Evolutionary conservation across 2,888 invertebrate species (phyloP), one percentile per base, ranked within the genome.

Genomic region (Luperina nickerlii): DNA sequence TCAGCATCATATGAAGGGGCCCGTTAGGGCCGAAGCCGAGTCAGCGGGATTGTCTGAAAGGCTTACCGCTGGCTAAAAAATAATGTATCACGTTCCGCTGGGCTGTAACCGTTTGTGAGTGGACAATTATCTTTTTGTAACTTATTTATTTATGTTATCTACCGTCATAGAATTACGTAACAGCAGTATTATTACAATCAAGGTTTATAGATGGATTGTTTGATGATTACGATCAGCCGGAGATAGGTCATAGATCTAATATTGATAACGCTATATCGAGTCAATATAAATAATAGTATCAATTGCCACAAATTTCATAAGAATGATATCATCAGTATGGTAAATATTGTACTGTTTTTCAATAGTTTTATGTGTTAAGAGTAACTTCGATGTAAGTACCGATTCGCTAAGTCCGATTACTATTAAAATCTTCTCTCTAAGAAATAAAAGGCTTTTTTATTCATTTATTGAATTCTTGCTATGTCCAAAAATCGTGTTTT

Each of bases 191-290:
- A 54, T 54, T 60, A 60, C n/a, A 62, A 15, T 85, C 86, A 85
- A 71, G 74, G 74, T 81, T 62, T 71, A 73, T 38, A 27, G 74
- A n/a, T 60, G 9, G 13, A 57, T 62, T 70, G 65, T 81, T 81
- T 81, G 84, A 81, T 69, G 84, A 85, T 82, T 69, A 18, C n/a
- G 38, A 82, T 82, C 85, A 63, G 48, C 71, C 60, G 62, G 81
- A 74, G 73, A 60, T 76, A 48, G 48, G 67, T 78, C 54, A 77
- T 48, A 69, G 79, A 82, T 81, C 74, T 67, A 71, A 1, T 3
- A 11, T 74, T 67, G 65, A 81, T 85, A 81, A 74, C 20, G 48
- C 42, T n/a, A 70, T 11, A 62, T 83, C 27, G 51, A 83, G 24
- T 42, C 62, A 62, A 68, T 78, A 83, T 62, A 76, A 83, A 48